These are phyloP conservation scores for Scolopax mira DNA, from an alignment of 2,113 vertebrate species.

Conservation along the genomic window DNA sequence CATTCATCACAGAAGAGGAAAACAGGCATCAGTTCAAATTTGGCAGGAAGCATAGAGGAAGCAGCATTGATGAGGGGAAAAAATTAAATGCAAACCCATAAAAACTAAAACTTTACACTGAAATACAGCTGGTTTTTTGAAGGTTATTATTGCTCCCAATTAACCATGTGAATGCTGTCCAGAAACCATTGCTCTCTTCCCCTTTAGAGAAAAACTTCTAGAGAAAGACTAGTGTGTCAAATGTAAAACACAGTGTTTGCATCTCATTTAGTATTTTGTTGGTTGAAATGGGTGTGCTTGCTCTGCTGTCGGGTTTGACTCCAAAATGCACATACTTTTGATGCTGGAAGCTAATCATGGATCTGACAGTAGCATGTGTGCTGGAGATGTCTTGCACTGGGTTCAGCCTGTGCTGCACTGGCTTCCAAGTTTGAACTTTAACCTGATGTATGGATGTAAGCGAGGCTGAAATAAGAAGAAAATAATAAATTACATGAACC, in stretches of 20 bases:
- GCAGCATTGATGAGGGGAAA: neutral
- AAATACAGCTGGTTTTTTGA: neutral
- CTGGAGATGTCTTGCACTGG: neutral
- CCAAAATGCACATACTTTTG: neutral
- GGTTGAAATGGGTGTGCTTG: neutral
- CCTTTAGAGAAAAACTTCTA: neutral
- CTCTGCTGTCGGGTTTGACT: neutral
- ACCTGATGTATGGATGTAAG: neutral
- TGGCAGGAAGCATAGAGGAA: neutral
- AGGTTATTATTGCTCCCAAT: neutral
- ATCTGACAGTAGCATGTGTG: neutral
- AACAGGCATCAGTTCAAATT: neutral
- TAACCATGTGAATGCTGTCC: neutral
- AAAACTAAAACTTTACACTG: neutral
- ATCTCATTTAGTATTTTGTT: neutral
- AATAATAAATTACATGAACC: neutral
- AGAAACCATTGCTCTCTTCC: neutral
- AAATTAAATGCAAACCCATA: neutral
- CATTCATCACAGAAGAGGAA: neutral
- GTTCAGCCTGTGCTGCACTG: neutral
- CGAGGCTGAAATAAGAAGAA: neutral
- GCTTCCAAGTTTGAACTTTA: neutral
- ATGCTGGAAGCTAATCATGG: neutral
- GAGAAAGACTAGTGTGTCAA: neutral
- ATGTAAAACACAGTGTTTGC: neutral